Conservation (phyloP, 2,113 vertebrate genomes). For the Candoia aspera region DNA sequence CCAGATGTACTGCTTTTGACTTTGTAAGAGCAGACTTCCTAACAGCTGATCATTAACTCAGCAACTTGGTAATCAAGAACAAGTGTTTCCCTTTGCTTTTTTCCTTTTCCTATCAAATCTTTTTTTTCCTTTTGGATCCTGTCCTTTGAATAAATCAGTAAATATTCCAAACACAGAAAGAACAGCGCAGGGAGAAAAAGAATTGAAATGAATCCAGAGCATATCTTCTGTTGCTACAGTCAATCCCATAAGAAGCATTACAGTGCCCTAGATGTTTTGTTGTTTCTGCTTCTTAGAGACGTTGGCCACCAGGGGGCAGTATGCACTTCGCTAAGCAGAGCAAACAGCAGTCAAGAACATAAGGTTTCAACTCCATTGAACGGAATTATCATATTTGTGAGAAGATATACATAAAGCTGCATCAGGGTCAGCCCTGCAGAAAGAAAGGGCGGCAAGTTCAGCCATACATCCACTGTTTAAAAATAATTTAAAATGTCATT, state of each 20-base stretch:
- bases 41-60: neutral
- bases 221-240: neutral
- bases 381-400: neutral
- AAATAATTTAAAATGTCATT: neutral
- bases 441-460: neutral
- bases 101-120: neutral
- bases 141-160: neutral
- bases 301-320: constrained; percentile 13
- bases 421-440: neutral
- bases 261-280: neutral
- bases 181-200: neutral
- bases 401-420: neutral
- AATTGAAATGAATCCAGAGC: neutral
- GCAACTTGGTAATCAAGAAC: neutral
- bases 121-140: neutral
- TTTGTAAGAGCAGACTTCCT: neutral
- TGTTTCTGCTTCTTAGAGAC: too few relatives aligned
- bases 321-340: neutral
- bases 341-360: neutral
- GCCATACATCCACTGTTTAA: neutral
- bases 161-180: neutral
- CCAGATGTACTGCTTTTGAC: neutral
- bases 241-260: neutral
- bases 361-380: neutral
- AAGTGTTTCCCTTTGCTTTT: neutral